Evolutionary conservation across 2,888 invertebrate genomes (phyloP), one percentile per base, ranked within the genome.

Genomic region (Scrobipalpa atriplicella): DNA sequence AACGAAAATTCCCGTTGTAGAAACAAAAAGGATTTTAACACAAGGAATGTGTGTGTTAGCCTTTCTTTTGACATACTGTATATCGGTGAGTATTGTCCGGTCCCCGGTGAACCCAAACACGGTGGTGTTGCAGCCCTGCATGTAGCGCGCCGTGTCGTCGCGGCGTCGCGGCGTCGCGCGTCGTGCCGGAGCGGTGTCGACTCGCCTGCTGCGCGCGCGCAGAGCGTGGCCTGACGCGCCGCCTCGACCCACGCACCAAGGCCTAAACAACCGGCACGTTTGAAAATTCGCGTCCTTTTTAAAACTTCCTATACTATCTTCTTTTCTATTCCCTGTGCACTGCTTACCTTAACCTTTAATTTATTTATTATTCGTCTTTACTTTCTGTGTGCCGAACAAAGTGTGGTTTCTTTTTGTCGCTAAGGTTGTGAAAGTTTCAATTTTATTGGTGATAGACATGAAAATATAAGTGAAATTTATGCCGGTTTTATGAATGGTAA

Each of bases 391-490:
- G 5, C 60, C 18, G 36, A 39, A 18, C 39, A 39, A 16, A 56
- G 13, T 6, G 11, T 56, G 29, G 10, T 5, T 13, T n/a, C 29
- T 54, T 29, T 58, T n/a, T 1, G 8, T 29, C 2, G 8, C 1
- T n/a, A n/a, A 19, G 41, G 21, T 41, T 39, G 61, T 61, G 61
- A 61, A 41, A 61, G 18, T 61, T 61, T 39, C 10, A 11, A 16
- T 36, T 13, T 63, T 39, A 62, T 56, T 29, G 41, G 38, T 63
- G 47, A 51, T n/a, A 47, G 51, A 51, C 51, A 63, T 51, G 63
- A 47, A 19, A 36, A 62, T 36, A 51, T 18, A 51, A 21, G 63
- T 52, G 63, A 63, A 41, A 11, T 52, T 52, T 29, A 21, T 47
- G 36, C 36, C 18, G n/a, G 10, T 13, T 38, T 58, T 38, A 58